These are phyloP conservation scores for Zygothrica quintamaculata DNA, from an alignment of 2,888 invertebrate genomes.

Conservation along the genomic window DNA sequence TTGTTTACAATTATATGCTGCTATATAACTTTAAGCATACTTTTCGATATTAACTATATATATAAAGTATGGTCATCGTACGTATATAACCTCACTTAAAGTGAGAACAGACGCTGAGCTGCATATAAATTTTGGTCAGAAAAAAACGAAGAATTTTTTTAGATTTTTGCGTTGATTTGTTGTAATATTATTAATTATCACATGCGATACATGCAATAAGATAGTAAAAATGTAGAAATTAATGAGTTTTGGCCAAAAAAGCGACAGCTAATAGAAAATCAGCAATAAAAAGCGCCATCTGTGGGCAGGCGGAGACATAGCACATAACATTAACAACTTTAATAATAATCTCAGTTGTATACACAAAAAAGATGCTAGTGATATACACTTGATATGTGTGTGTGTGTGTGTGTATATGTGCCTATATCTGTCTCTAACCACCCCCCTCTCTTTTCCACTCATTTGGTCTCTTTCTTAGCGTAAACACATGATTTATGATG, in stretches of 20 bases:
- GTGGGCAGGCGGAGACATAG: conserved; percentile 19
- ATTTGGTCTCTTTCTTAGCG: conserved; percentile 7
- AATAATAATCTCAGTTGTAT: conserved; percentile 16
- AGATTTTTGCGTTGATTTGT: too few relatives aligned
- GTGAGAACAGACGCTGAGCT: too few relatives aligned
- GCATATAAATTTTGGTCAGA: too few relatives aligned
- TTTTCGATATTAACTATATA: too few relatives aligned
- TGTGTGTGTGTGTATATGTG: conserved; percentile 5
- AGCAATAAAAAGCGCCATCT: conserved; percentile 20
- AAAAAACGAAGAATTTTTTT: too few relatives aligned
- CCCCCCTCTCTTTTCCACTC: too few relatives aligned
- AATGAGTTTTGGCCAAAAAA: conserved; percentile 8
- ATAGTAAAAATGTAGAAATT: neutral
- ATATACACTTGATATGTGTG: neutral
- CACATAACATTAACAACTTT: conserved; percentile 29
- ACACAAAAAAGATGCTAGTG: neutral
- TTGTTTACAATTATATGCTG: too few relatives aligned
- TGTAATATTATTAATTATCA: too few relatives aligned
- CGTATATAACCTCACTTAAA: too few relatives aligned
- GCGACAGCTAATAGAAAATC: neutral
- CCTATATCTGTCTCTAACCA: too few relatives aligned
- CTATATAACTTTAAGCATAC: too few relatives aligned
- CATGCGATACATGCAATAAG: neutral
- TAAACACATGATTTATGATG: conserved; percentile 41
- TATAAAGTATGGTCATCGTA: too few relatives aligned